Evolutionary conservation across 2,888 invertebrate genomes (phyloP).

Genomic region (Lycophotia porphyrea): DNA sequence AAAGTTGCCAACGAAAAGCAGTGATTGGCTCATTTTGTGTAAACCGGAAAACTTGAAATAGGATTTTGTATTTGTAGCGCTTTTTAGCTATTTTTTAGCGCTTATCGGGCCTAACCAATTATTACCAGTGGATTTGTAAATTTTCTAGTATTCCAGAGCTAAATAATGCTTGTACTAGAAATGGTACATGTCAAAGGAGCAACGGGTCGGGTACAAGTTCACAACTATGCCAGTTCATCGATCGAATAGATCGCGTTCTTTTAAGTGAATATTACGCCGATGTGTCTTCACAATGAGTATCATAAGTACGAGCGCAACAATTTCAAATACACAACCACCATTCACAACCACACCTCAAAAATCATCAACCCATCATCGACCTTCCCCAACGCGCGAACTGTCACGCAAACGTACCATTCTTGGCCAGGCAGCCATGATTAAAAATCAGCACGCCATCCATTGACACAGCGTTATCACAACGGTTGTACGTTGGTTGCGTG

Average conservation of each 20-base stretch:
- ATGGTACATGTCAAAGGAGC: background rate
- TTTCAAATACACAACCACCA: background rate
- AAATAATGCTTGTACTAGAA: background rate
- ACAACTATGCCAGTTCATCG: background rate
- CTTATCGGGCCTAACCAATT: background rate
- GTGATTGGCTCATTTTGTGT: background rate
- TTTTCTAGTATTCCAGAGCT: background rate
- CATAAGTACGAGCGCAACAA: background rate
- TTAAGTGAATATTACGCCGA: background rate
- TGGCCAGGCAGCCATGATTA: constrained; percentile 76
- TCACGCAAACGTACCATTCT: constrained; percentile 83
- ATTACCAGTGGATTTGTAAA: background rate
- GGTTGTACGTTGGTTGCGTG: constrained; percentile 82
- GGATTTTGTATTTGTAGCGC: background rate
- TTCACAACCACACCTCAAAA: constrained; percentile 42
- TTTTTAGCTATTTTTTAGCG: background rate
- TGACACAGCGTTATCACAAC: constrained; percentile 83
- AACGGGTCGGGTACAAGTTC: no score
- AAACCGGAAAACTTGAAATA: background rate
- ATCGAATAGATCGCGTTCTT: no score
- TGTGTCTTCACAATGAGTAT: no score
- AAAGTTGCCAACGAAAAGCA: background rate
- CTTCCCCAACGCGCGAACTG: constrained; percentile 71
- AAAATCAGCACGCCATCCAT: constrained; percentile 88
- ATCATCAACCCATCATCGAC: constrained; percentile 67